phyloP scores from a whole-genome alignment of 2,888 invertebrate species.

The Aporophyla lueneburgensis region DNA sequence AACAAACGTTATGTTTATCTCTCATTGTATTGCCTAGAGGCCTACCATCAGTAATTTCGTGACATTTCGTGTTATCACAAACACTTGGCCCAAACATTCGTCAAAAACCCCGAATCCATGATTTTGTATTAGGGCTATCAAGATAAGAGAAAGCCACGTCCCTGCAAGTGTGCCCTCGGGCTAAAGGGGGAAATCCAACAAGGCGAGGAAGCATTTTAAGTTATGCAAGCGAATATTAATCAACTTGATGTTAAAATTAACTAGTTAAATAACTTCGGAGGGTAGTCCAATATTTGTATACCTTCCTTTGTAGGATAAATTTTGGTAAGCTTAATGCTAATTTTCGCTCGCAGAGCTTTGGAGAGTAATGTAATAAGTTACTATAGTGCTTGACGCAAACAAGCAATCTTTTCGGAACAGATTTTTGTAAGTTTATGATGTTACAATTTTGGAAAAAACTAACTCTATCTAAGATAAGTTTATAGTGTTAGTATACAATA shows the following conservation, averaged over 20 bases:
- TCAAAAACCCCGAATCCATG: neutral
- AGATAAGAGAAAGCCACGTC: neutral
- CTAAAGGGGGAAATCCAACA: neutral
- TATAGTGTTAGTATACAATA: no score
- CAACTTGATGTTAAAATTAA: slow-evolving; percentile 49
- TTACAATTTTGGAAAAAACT: neutral
- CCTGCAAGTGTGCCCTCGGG: neutral
- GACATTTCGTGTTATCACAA: neutral
- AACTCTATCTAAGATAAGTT: neutral
- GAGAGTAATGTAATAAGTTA: no score
- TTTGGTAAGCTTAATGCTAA: slow-evolving; percentile 20
- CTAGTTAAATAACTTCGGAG: slow-evolving; percentile 40
- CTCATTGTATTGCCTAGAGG: neutral
- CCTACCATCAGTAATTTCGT: neutral
- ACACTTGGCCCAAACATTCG: neutral
- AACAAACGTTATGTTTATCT: neutral
- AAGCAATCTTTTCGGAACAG: neutral
- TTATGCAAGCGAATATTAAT: slow-evolving; percentile 56
- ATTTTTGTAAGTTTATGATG: neutral
- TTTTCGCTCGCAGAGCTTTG: slow-evolving; percentile 6
- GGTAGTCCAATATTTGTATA: slow-evolving; percentile 16
- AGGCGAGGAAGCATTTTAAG: slow-evolving; percentile 20
- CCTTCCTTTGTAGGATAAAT: slow-evolving; percentile 32
- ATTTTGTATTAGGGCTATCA: neutral
- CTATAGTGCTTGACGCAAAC: neutral